Conservation (phyloP, 2,113 vertebrate genomes). For the Lagopus muta region DNA sequence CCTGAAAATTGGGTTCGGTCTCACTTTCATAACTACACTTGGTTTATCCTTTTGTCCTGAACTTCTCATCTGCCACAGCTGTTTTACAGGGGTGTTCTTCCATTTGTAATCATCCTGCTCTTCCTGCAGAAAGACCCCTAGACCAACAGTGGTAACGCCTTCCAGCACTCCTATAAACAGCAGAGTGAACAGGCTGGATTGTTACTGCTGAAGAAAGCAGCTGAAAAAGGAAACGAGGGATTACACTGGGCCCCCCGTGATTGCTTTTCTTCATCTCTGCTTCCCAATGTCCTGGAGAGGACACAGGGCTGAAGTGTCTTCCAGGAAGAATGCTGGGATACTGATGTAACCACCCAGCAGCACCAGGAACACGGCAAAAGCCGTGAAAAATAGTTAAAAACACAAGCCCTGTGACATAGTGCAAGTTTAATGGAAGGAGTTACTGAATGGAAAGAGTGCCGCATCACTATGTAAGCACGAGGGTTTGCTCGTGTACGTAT, state of each 20-base stretch:
- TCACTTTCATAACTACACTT: slow-evolving; percentile 49
- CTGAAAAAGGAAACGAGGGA: slow-evolving; percentile 6
- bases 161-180: slow-evolving; percentile 48
- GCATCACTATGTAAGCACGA: not conserved
- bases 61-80: slow-evolving; percentile 57
- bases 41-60: slow-evolving; percentile 53
- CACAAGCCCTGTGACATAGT: not conserved
- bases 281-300: not conserved
- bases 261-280: not conserved
- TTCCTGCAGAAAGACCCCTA: slow-evolving; percentile 76
- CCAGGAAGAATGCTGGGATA: not conserved
- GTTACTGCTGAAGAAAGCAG: slow-evolving; percentile 25
- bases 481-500: not conserved
- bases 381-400: slow-evolving; percentile 51
- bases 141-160: slow-evolving; percentile 60
- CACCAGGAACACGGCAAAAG: not conserved
- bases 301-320: not conserved
- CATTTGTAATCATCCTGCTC: slow-evolving; percentile 73
- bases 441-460: slow-evolving; percentile 54
- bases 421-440: slow-evolving; percentile 56
- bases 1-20: not conserved
- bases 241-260: not conserved
- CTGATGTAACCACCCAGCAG: not conserved
- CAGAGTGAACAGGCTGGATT: slow-evolving; percentile 41
- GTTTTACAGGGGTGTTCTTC: slow-evolving; percentile 61